Conservation (phyloP, 1,140 invertebrate species). For the Diprion similis region DNA sequence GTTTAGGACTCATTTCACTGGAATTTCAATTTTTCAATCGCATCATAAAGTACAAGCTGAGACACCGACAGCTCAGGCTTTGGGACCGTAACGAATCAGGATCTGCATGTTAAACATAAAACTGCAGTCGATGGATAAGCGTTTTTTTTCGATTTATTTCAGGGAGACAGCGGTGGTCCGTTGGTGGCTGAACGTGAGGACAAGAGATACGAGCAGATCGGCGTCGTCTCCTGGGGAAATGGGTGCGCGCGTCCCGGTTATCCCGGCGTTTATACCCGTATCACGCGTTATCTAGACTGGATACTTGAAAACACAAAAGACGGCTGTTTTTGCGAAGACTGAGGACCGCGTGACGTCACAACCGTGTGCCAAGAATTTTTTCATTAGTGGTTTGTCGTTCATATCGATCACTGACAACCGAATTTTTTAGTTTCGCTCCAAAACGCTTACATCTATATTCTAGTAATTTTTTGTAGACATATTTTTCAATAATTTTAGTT, state of each 20-base stretch:
- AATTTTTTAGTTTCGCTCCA: no score
- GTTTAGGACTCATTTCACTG: no score
- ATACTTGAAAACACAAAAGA: conserved; percentile 76
- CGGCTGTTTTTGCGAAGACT: conserved; percentile 73
- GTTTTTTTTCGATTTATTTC: conserved; percentile 41
- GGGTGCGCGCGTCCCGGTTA: conserved; percentile 67
- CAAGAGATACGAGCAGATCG: conserved; percentile 80
- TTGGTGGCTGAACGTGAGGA: conserved; percentile 74
- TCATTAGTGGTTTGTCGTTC: no score
- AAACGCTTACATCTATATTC: no score
- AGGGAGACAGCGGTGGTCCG: conserved; percentile 94
- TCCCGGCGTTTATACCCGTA: conserved; percentile 82
- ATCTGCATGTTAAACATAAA: not conserved
- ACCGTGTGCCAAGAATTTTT: no score
- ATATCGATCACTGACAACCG: no score
- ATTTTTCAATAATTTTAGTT: no score
- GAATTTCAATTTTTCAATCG: no score
- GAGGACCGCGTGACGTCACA: conserved; percentile 16
- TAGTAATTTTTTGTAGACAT: no score
- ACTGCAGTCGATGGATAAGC: not conserved
- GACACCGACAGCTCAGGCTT: no score
- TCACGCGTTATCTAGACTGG: conserved; percentile 79
- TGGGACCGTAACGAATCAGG: no score
- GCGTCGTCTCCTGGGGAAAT: conserved; percentile 61
- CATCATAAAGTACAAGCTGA: no score